Evolutionary conservation across 1,140 invertebrate genomes (phyloP), one percentile per base, ranked within the genome.

Genomic region (Theocolax elegans): DNA sequence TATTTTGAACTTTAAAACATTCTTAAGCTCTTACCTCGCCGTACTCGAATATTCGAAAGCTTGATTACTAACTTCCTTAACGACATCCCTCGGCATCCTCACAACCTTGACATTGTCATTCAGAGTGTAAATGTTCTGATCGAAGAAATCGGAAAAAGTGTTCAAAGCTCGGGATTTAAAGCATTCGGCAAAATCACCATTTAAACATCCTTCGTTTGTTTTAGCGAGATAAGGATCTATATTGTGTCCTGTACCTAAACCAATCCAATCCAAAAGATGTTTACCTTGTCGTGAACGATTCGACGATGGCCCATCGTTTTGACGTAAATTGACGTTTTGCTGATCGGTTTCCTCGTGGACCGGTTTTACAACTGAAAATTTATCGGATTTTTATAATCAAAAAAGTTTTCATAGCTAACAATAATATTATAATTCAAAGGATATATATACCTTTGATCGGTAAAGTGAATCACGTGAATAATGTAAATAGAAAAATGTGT

Each of bases 141-240:
- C 88, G 75, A 94, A 94, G 78, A 94, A 93, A 35, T 93, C 91
- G 48, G 92, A 90, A 58, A 94, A 90, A 0, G 90, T 91, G 64
- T 87, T 87, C 3, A 94, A 77, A 0, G 92, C 92, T 72, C 90
- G 88, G 0, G 91, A 93, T 77, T 94, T 94, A 75, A 94, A 94
- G 77, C 92, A 94, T 75, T 94, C 92, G 1, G 91, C 91, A 1
- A 94, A 84, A 78, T 94, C 92, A 1, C 92, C 92, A 70, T 87
- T 89, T 42, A 93, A 78, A 74, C 92, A 94, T 59, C 88, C 89
- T 68, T 90, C 84, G 51, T 93, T 93, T 0, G 90, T 87, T 75
- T 88, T 89, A 17, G 91, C 89, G 70, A 93, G 81, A 80, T 93
- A 94, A 0, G 92, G 92, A 85, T 94, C 92, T 7, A 90, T 88